Evolutionary conservation across 2,888 invertebrate species (phyloP), one percentile per base, ranked within the genome.

Genomic region (Cheilosia impressa): DNA sequence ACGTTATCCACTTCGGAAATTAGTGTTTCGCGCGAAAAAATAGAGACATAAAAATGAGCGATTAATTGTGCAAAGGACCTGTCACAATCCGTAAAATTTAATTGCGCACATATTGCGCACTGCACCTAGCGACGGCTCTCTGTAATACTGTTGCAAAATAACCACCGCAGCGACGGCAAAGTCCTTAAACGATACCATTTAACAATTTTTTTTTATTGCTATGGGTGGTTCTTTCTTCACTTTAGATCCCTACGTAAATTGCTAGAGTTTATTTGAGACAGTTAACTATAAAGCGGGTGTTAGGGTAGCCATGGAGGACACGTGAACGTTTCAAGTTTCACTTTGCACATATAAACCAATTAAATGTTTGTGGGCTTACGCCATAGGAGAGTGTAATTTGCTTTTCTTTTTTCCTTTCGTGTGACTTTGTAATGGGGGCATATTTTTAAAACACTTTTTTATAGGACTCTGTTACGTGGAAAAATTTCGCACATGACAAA

Each of bases 21-120:
- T 80, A 85, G 80, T 85, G 80, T 80, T 85, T 76, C 85, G 80
- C 72, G 76, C 76, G 80, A 84, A 80, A 85, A 80, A 85, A 85
- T 80, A 85, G 80, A 80, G 85, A 85, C 80, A 80, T 80, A 85
- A 85, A 85, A 80, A 66, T 80, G 57, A 85, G 80, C 76, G 75
- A 79, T 76, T 85, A 79, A 85, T 80, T 80, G 82, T 83, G 71
- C 66, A 66, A 82, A 82, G 82, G 76, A 82, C 82, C 72, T 83
- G 85, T 72, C 85, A 80, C 85, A 85, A 80, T 80, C 31, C 85
- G 85, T 80, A 80, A 85, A 80, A 85, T 85, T 76, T 76, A 85
- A 85, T 85, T 85, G 85, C 71, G 66, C 80, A 76, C 76, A 76
- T 65, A 76, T 66, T 68, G 76, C 85, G 80, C 76, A 57, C 57